Evolutionary conservation across 2,797 vertebrate species (phyloP).

Genomic region (Enteromius mattozi): DNA sequence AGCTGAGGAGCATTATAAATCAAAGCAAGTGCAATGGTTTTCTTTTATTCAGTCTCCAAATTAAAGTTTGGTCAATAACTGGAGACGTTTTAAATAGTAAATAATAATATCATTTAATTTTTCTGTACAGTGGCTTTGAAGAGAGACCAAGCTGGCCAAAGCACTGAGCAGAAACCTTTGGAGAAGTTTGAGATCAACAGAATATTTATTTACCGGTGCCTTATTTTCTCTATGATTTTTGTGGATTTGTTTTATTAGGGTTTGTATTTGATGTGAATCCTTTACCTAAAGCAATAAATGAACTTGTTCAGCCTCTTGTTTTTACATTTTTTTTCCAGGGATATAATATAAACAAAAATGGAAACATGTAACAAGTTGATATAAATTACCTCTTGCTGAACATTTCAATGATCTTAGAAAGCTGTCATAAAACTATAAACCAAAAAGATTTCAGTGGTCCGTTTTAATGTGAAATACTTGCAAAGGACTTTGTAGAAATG

Average conservation of each 20-base stretch:
- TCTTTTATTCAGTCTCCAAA: background rate
- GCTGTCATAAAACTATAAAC: background rate
- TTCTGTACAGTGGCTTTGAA: slow-evolving; percentile 3
- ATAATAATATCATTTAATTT: background rate
- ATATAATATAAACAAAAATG: background rate
- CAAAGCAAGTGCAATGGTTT: slow-evolving; percentile 12
- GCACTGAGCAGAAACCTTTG: background rate
- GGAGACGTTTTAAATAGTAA: background rate
- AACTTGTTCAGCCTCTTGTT: background rate
- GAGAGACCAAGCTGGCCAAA: slow-evolving; percentile 22
- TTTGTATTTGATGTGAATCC: background rate
- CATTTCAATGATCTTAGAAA: background rate
- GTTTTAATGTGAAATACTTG: slow-evolving; percentile 2
- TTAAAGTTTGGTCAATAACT: background rate
- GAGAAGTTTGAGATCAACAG: background rate
- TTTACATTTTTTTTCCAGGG: background rate
- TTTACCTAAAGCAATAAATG: background rate
- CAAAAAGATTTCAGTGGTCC: background rate
- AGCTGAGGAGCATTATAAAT: slow-evolving; percentile 77
- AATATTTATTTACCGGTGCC: background rate
- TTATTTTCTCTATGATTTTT: background rate
- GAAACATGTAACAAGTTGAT: background rate
- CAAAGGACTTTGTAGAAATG: background rate
- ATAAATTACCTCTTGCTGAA: background rate
- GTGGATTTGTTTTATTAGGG: too few relatives aligned